Percentiles rank a stretch among this genome's conserved stretches.
Evolutionary conservation across 2,888 invertebrate species (phyloP).

Genomic region (Limnephilus auricula): DNA sequence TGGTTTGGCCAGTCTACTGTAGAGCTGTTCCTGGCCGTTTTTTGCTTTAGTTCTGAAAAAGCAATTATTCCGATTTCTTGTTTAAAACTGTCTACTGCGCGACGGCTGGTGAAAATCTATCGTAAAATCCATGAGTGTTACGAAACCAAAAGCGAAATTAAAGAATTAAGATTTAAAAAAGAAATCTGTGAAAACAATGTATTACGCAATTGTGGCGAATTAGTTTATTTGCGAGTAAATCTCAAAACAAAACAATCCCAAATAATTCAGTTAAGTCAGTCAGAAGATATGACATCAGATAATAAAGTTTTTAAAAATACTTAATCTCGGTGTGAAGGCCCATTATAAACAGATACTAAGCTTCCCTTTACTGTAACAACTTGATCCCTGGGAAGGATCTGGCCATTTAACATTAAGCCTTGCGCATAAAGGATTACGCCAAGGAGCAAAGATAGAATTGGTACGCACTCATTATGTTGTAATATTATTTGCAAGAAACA

Average conservation of each 20-base stretch:
- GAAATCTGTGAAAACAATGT: background rate
- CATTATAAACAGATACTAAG: background rate
- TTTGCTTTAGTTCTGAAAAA: too few relatives aligned
- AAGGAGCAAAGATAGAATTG: slow-evolving; percentile 1
- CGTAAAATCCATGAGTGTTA: too few relatives aligned
- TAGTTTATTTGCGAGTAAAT: too few relatives aligned
- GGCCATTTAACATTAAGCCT: background rate
- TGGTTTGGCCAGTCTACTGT: too few relatives aligned
- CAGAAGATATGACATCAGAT: background rate
- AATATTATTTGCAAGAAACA: slow-evolving; percentile 11
- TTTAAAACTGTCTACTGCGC: too few relatives aligned
- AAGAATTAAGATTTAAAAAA: background rate
- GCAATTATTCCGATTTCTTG: too few relatives aligned
- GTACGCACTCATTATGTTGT: slow-evolving; percentile 47
- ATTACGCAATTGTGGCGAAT: background rate
- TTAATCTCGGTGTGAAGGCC: background rate
- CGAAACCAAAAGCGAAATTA: too few relatives aligned
- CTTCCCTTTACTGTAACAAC: slow-evolving; percentile 6
- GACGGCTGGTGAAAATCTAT: too few relatives aligned
- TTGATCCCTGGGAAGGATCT: background rate
- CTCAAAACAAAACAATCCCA: background rate
- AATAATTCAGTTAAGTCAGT: background rate
- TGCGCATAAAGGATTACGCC: background rate
- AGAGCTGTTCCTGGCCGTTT: too few relatives aligned
- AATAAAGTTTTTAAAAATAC: background rate